Evolutionary conservation across 2,888 invertebrate genomes (phyloP).

Genomic region (Pyrgus malvae): DNA sequence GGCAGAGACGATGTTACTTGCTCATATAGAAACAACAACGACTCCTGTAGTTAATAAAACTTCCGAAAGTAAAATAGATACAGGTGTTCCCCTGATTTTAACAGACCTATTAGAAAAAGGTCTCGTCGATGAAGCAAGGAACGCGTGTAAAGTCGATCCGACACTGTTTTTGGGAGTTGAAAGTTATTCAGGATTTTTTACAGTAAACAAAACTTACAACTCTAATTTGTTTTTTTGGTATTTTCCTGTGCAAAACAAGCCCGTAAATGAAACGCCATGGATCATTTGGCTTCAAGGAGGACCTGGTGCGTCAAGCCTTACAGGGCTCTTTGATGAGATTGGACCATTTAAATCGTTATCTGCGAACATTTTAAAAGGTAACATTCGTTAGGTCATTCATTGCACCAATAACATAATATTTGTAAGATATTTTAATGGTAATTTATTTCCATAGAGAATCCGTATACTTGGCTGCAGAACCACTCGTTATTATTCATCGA

Average conservation of each 20-base stretch:
- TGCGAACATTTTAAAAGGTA: constrained; percentile 48
- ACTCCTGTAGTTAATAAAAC: too few relatives aligned
- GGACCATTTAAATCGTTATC: constrained; percentile 56
- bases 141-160: constrained; percentile 50
- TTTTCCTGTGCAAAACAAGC: constrained; percentile 81
- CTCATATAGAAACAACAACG: not conserved
- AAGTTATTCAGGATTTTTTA: constrained; percentile 79
- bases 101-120: constrained; percentile 55
- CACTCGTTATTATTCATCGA: constrained; percentile 85
- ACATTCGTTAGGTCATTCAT: constrained; percentile 35
- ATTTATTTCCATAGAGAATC: constrained; percentile 57
- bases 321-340: constrained; percentile 65
- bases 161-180: constrained; percentile 57
- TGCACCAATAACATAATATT: not conserved
- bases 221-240: constrained; percentile 94
- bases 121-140: constrained; percentile 47
- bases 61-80: constrained; percentile 38
- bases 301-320: constrained; percentile 86
- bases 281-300: constrained; percentile 95
- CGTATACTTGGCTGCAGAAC: constrained; percentile 80
- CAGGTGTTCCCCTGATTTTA: constrained; percentile 55
- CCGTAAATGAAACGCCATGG: constrained; percentile 80
- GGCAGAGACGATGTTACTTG: constrained; percentile 1
- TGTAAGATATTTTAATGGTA: too few relatives aligned
- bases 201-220: constrained; percentile 86